These are phyloP conservation scores for Pterocles burchelli DNA, from an alignment of 2,113 vertebrate species.

Conservation along the genomic window DNA sequence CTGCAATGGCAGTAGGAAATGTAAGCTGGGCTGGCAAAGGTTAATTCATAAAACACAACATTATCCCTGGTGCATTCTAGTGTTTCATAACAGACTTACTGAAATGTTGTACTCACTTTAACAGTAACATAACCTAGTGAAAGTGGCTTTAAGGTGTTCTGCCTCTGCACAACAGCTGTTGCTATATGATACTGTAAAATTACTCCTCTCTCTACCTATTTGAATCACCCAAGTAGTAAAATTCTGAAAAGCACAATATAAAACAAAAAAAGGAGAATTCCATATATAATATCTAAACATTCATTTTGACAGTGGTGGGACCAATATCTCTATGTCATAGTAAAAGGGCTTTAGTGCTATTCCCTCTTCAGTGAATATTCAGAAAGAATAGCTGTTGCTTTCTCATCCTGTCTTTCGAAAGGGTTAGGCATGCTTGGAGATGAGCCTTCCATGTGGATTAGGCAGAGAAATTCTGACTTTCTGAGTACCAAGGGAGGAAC, in stretches of 20 bases:
- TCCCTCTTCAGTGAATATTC: neutral
- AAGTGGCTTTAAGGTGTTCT: neutral
- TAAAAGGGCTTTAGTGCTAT: neutral
- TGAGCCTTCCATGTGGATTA: neutral
- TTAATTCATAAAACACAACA: neutral
- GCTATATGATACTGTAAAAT: neutral
- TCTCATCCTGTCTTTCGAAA: neutral
- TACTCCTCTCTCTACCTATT: neutral
- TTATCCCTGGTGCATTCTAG: neutral
- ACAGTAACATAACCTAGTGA: neutral
- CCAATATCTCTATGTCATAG: neutral
- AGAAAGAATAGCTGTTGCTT: neutral
- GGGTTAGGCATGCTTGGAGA: neutral
- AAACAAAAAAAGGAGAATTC: neutral
- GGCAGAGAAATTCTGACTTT: neutral
- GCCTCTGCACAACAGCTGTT: neutral
- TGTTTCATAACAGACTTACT: neutral
- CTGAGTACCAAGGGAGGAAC: neutral
- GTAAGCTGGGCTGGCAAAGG: neutral
- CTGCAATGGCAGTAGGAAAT: neutral
- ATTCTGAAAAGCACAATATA: neutral
- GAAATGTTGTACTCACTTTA: neutral
- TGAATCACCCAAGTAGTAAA: neutral
- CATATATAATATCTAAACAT: neutral
- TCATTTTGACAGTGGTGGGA: neutral